phyloP scores from a whole-genome alignment of 2,888 invertebrate genomes.

The Lithophane semibrunnea region DNA sequence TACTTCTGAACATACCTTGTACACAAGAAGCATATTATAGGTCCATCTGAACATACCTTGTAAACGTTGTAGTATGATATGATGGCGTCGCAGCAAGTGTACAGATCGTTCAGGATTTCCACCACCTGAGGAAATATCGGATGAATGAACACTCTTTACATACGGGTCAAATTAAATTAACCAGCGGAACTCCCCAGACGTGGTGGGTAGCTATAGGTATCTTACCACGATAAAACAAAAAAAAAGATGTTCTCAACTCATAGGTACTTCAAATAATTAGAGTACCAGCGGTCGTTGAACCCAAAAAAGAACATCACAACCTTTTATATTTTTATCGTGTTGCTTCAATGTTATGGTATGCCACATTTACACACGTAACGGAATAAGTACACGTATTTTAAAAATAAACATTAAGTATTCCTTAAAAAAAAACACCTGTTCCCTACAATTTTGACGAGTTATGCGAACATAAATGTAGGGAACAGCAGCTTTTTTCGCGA shows the following conservation, averaged over 20 bases:
- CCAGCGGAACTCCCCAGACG: too few species aligned
- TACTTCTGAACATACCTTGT: too few species aligned
- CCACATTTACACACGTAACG: too few species aligned
- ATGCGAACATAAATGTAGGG: too few species aligned
- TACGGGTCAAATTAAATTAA: background rate
- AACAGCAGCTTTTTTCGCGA: too few species aligned
- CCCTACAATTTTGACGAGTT: too few species aligned
- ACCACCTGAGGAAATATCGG: conserved; percentile 92
- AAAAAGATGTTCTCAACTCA: background rate
- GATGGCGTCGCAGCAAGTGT: conserved; percentile 96
- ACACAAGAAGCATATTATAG: background rate
- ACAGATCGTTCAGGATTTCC: conserved; percentile 96
- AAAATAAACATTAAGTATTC: too few species aligned
- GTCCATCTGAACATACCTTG: conserved; percentile 90
- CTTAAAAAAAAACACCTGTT: too few species aligned
- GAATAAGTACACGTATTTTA: too few species aligned
- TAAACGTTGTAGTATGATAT: conserved; percentile 96
- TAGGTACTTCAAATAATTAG: background rate
- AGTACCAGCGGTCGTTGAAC: background rate
- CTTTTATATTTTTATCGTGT: too few species aligned
- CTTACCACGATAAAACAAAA: background rate
- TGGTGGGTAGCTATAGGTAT: background rate
- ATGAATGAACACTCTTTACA: background rate
- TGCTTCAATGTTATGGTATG: too few species aligned
- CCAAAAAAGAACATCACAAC: too few species aligned